Percentiles rank a stretch among this genome's conserved stretches.
Evolutionary conservation across 2,113 vertebrate genomes (phyloP).

Genomic region (Hypanus sabinus): DNA sequence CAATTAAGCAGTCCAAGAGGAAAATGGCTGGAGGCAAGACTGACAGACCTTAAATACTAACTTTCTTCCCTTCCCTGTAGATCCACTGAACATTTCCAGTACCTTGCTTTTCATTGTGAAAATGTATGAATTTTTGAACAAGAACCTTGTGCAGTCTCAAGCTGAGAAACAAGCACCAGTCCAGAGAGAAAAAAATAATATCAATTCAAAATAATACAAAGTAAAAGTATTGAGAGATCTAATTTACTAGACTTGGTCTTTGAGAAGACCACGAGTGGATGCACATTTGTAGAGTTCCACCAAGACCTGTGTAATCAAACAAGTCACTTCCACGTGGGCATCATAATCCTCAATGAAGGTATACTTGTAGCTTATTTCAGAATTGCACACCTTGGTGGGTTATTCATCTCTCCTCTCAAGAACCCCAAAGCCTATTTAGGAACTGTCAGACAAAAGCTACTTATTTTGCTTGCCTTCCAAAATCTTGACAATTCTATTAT

Average conservation of each 20-base stretch:
- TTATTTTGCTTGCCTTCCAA: not conserved
- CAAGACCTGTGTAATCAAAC: not conserved
- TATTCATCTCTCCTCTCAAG: not conserved
- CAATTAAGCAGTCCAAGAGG: not conserved
- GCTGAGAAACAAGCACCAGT: not conserved
- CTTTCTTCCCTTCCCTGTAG: too few species aligned
- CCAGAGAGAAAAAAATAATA: too few species aligned
- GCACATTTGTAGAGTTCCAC: not conserved
- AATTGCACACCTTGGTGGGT: not conserved
- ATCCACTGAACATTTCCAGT: too few species aligned
- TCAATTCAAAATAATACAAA: too few species aligned
- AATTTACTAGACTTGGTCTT: not conserved
- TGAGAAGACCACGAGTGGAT: not conserved
- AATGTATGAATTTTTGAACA: not conserved
- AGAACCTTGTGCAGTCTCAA: not conserved
- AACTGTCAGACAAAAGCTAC: too few species aligned
- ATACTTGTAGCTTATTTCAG: not conserved
- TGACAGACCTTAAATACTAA: too few species aligned
- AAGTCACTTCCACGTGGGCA: not conserved
- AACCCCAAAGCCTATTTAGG: not conserved
- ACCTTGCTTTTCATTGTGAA: too few species aligned
- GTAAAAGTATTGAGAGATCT: not conserved
- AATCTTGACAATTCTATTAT: not conserved
- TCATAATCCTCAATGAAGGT: not conserved
- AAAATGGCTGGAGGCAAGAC: not conserved